Evolutionary conservation across 1,140 invertebrate genomes (phyloP), one percentile per base, ranked within the genome.

Genomic region (Pinna nobilis): DNA sequence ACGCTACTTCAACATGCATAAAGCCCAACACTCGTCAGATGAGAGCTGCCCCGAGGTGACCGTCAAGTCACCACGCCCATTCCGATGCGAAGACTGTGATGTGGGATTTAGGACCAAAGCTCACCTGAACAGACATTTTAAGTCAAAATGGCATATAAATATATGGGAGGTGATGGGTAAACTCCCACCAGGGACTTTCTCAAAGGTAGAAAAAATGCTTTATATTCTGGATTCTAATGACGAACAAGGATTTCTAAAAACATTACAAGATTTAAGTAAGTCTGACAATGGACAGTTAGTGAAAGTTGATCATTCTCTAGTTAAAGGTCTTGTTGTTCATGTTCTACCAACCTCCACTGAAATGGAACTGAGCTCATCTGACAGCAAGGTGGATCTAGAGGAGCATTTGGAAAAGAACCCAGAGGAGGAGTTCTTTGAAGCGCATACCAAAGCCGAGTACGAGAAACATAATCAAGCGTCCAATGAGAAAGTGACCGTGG

Each of bases 141-240:
- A 97, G 44, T 98, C 96, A 35, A 98, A 98, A 91, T 95, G 96
- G 92, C 98, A 99, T 86, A 97, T 99, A 28, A 96, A 97, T 93
- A 94, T 95, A 83, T 90, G 99, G 47, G 97, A 98, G 88, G 96
- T 95, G 88, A 88, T 97, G 33, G 91, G 95, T 93, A 98, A 98
- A 90, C 88, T 99, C 70, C 97, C 97, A 0, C 97, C 97, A 84
- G 97, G 97, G n/a, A 96, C 96, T 33, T 98, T 96, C 86, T 96
- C 96, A 30, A 96, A 97, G 90, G 94, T 98, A 83, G 97, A 98
- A 88, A 91, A 96, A 30, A 95, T 94, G 23, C 95, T 78, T n/a
- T 25, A 91, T 97, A 70, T 97, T 95, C 74, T 96, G 97, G 88
- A 80, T 28, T 47, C 98, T 97, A 82, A 96, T 97, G 87, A 67